Percentiles rank a stretch among this genome's conserved stretches.
Conservation (phyloP, 2,888 invertebrate species). For the Glyphotaelius pellucidus region DNA sequence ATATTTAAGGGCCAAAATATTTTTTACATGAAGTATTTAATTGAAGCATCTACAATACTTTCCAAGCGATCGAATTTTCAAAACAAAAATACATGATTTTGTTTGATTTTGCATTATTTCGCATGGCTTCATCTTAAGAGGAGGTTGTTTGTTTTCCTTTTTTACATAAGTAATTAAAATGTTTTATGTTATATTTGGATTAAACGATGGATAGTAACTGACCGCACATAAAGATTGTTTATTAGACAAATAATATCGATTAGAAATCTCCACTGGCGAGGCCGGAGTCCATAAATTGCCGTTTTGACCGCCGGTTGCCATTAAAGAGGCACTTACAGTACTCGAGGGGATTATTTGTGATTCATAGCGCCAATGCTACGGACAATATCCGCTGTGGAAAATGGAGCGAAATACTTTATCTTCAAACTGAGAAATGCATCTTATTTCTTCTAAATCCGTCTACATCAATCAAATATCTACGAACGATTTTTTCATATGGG, state of each 20-base stretch:
- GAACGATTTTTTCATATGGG: neutral
- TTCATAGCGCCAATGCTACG: neutral
- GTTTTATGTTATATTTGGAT: neutral
- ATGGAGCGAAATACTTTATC: neutral
- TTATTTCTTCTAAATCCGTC: neutral
- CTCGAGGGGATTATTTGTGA: constrained; percentile 4
- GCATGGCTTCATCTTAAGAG: too few relatives aligned
- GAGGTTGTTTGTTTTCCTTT: neutral
- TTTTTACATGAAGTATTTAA: too few relatives aligned
- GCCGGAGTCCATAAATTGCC: neutral
- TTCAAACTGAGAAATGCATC: neutral
- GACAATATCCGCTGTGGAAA: constrained; percentile 3
- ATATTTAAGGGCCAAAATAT: too few relatives aligned
- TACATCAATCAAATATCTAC: neutral
- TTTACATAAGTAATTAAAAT: neutral
- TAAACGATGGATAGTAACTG: neutral
- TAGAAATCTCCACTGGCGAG: neutral
- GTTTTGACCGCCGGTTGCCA: neutral
- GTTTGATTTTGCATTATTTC: too few relatives aligned
- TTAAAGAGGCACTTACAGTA: constrained; percentile 1
- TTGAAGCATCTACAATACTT: too few relatives aligned
- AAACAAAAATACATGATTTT: too few relatives aligned
- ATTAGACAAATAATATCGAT: neutral
- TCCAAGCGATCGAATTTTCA: too few relatives aligned
- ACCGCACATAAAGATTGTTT: neutral